A percentile compares a stretch with the other conserved stretches of the same genome.
Conservation (phyloP, 1,140 invertebrate genomes). For the Danaus melanippus region DNA sequence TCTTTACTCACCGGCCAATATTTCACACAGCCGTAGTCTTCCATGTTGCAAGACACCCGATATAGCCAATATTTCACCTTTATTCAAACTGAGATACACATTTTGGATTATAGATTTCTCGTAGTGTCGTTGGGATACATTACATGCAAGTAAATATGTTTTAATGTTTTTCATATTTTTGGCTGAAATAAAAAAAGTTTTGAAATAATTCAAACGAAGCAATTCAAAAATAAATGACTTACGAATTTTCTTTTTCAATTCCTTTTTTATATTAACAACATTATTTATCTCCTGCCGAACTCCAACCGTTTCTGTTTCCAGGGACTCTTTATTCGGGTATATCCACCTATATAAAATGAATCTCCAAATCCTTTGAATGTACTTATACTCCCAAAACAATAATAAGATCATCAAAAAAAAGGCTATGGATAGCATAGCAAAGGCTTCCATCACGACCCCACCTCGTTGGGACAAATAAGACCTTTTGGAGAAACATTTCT, state of each 20-base stretch:
- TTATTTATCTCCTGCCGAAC: slow-evolving; percentile 29
- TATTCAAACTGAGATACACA: slow-evolving; percentile 34
- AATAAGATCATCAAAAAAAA: slow-evolving; percentile 31
- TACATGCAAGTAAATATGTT: slow-evolving; percentile 38
- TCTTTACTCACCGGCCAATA: slow-evolving; percentile 28
- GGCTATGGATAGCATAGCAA: slow-evolving; percentile 31
- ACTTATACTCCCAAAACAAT: slow-evolving; percentile 44
- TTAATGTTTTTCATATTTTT: slow-evolving; percentile 18
- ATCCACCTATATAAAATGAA: slow-evolving; percentile 19
- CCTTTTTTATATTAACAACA: slow-evolving; percentile 30
- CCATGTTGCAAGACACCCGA: slow-evolving; percentile 39
- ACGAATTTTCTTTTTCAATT: slow-evolving; percentile 26
- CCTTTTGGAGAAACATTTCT: slow-evolving; percentile 41
- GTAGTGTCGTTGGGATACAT: slow-evolving; percentile 22
- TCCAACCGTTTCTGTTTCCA: slow-evolving; percentile 19
- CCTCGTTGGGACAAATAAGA: slow-evolving; percentile 26
- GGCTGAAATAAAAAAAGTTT: slow-evolving; percentile 3
- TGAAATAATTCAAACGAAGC: background rate
- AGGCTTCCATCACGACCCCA: slow-evolving; percentile 38
- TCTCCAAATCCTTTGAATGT: slow-evolving; percentile 29
- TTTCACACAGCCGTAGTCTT: slow-evolving; percentile 33
- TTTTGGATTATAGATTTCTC: slow-evolving; percentile 27
- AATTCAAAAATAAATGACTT: slow-evolving; percentile 5
- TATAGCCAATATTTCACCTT: slow-evolving; percentile 38
- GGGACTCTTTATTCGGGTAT: slow-evolving; percentile 12